phyloP scores from a whole-genome alignment of 2,797 vertebrate genomes.

The Neosalanx taihuensis region DNA sequence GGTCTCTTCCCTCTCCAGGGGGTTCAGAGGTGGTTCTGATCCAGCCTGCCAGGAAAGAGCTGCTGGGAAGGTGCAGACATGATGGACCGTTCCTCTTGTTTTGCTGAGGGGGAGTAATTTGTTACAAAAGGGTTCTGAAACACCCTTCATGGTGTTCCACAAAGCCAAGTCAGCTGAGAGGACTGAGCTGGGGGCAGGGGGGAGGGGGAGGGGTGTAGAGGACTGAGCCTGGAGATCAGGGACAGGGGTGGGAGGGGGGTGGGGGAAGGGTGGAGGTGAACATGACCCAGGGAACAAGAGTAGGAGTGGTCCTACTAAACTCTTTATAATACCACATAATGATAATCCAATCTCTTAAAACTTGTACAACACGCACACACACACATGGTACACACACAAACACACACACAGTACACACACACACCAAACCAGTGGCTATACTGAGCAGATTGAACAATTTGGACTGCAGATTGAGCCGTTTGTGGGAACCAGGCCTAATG shows the following conservation, averaged over 20 bases:
- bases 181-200: conserved; percentile 58
- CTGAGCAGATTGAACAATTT: background rate
- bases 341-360: conserved; percentile 46
- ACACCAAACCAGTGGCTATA: background rate
- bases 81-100: background rate
- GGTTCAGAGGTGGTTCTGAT: background rate
- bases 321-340: conserved; percentile 54
- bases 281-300: too few species aligned
- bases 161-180: conserved; percentile 82
- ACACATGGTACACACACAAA: background rate
- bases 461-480: background rate
- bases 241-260: conserved; percentile 9
- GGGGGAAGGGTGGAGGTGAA: conserved; percentile 1
- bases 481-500: background rate
- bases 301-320: conserved; percentile 35
- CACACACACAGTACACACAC: background rate
- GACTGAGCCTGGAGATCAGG: conserved; percentile 25
- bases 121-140: conserved; percentile 52
- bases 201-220: conserved; percentile 9
- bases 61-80: background rate
- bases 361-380: background rate
- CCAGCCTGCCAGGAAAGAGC: background rate
- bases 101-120: conserved; percentile 24
- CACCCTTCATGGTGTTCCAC: conserved; percentile 39
- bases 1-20: background rate